Base-by-base conservation (phyloP, 37 sponge, comb jelly and placozoan species). In the Agelas oroides region DNA sequence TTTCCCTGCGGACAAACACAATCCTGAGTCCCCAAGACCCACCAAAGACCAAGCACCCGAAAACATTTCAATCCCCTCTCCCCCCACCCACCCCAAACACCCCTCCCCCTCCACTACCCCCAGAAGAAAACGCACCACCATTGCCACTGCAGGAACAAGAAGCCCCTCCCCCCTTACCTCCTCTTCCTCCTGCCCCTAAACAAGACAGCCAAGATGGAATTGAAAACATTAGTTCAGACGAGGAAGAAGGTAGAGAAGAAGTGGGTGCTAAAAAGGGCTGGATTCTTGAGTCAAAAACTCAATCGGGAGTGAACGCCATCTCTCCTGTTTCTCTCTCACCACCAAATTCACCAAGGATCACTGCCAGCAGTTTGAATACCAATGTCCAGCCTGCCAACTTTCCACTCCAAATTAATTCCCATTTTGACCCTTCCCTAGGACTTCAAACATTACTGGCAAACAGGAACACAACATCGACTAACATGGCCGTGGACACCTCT, bases 161-260 rank as follows among this genome's bases (percentile, higher is more conserved):
- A 40, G 58, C 66, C 56, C 86, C 86, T 55, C 86, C 77, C 27
- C 76, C 77, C 32, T 65, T 76, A 25, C 82, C 82, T 8, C 83
- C 83, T 0, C 52, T 61, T 1, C 83, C 83, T 32, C 83, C 83
- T 1, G 59, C 70, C 57, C 34, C 59, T 32, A 37, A 39, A 17
- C 53, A 39, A 24, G 66, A 28, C 16, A 24, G 28, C 53, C 32
- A 20, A 16, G 63, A 62, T n/a, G 86, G 79, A 0, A 67, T 88
- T 18, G 89, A 89, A 28, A 83, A 89, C 57, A 89, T 89, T 35
- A 89, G 84, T 38, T 89, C 89, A 19, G 86, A 86, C 34, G 87
- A 91, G 8, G 52, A 59, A 11, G 58, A 37, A 34, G 60, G n/a
- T 1, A 57, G 53, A 25, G 17, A 24, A 21, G 37, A 36, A 46